Conservation (phyloP, 2,888 invertebrate genomes). For the Ethmia dodecea region DNA sequence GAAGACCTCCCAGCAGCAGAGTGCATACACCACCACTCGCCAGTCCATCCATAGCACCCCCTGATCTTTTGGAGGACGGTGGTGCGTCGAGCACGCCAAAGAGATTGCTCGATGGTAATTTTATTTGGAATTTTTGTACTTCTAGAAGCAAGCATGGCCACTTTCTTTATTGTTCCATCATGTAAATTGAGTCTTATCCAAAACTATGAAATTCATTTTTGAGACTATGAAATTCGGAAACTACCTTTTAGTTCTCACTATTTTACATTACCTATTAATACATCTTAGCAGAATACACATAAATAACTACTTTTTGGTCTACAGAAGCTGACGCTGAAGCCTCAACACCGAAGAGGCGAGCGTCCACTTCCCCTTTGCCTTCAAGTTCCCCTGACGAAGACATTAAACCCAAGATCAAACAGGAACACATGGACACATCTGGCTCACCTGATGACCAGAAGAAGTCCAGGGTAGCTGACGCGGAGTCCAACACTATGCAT, state of each 20-base stretch:
- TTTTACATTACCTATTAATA: too few relatives aligned
- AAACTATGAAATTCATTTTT: too few relatives aligned
- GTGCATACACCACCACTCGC: conserved; percentile 86
- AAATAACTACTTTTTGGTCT: neutral
- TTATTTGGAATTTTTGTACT: too few relatives aligned
- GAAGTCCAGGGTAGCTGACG: conserved; percentile 88
- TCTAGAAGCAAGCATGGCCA: too few relatives aligned
- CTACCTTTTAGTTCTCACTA: too few relatives aligned
- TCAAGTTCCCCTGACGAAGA: conserved; percentile 73
- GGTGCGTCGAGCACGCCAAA: conserved; percentile 91
- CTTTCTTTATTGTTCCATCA: too few relatives aligned
- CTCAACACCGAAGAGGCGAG: conserved; percentile 79
- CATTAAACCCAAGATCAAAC: conserved; percentile 79
- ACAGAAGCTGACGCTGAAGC: conserved; percentile 70
- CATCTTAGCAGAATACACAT: too few relatives aligned
- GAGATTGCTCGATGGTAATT: conserved; percentile 80
- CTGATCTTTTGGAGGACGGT: conserved; percentile 84
- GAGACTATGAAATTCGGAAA: too few relatives aligned
- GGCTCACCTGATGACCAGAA: conserved; percentile 82
- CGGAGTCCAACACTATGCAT: conserved; percentile 93
- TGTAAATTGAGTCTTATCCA: too few relatives aligned
- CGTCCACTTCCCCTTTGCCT: conserved; percentile 75
- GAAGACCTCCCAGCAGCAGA: conserved; percentile 73
- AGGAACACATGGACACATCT: conserved; percentile 82
- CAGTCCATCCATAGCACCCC: conserved; percentile 80